Conservation (phyloP, 2,797 vertebrate genomes). For the Carapus acus region DNA sequence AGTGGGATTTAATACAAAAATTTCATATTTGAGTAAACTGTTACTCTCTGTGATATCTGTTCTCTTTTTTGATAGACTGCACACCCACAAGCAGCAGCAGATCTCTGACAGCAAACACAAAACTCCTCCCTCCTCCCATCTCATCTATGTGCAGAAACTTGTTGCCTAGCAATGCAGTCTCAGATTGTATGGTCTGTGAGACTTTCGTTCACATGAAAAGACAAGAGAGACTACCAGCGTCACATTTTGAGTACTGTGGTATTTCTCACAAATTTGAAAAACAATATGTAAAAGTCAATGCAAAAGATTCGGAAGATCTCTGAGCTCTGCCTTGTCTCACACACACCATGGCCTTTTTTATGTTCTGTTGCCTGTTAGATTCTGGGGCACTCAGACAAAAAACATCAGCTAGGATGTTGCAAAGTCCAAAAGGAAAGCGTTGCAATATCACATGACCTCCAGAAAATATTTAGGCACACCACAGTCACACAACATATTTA, state of each 20-base stretch:
- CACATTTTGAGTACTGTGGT: slow-evolving; percentile 59
- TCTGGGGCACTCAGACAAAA: no score
- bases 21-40: slow-evolving; percentile 50
- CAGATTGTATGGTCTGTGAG: slow-evolving; percentile 75
- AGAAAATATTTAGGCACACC: no score
- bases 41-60: slow-evolving; percentile 52
- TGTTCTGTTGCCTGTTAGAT: no score
- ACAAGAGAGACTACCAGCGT: slow-evolving; percentile 55
- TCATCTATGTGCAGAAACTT: slow-evolving; percentile 70
- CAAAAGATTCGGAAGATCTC: no score
- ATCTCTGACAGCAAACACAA: slow-evolving; percentile 63
- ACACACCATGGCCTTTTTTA: no score
- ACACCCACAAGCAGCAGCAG: slow-evolving; percentile 66
- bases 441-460: no score
- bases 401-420: no score
- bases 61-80: slow-evolving; percentile 52
- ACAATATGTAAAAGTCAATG: no score
- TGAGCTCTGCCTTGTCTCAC: no score
- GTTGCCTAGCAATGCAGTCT: slow-evolving; percentile 82
- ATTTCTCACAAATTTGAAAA: no score
- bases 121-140: slow-evolving; percentile 40
- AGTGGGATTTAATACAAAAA: slow-evolving; percentile 34
- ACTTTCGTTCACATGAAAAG: slow-evolving; percentile 61
- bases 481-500: no score
- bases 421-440: no score